Evolutionary conservation across 2,113 vertebrate genomes (phyloP).

Genomic region (Rhinopomastus cyanomelas): DNA sequence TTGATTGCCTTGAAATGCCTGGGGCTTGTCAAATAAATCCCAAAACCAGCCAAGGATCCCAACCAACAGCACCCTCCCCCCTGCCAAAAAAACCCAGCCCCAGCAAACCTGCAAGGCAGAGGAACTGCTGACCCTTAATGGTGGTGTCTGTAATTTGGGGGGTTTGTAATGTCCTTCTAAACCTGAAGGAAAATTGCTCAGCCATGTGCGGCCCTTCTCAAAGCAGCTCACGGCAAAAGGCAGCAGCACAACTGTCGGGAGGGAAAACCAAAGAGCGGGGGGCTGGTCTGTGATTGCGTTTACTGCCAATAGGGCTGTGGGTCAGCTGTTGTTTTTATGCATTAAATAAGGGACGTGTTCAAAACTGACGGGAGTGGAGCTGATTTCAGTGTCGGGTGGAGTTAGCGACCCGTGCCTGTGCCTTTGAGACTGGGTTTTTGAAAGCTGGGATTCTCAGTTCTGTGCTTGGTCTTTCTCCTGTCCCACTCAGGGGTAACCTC

Average conservation of each 20-base stretch:
- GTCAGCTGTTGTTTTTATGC: not conserved
- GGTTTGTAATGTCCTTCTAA: not conserved
- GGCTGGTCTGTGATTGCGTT: not conserved
- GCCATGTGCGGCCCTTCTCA: not conserved
- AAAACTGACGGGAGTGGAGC: not conserved
- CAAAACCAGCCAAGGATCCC: no score
- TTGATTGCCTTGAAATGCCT: not conserved
- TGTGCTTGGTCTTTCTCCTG: not conserved
- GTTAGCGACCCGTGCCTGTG: not conserved
- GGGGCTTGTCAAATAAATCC: accelerated
- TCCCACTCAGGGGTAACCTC: not conserved
- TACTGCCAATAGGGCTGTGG: not conserved
- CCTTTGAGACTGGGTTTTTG: not conserved
- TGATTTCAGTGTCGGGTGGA: not conserved
- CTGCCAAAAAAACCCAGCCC: no score
- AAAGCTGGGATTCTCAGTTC: not conserved
- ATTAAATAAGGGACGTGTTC: not conserved
- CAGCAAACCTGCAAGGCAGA: not conserved
- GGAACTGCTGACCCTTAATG: not conserved
- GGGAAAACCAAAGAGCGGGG: not conserved
- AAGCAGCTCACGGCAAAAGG: not conserved
- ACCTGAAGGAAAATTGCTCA: not conserved
- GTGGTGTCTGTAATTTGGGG: not conserved
- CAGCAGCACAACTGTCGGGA: not conserved
- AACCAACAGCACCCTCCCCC: no score